Conservation (phyloP, 2,113 vertebrate genomes). For the Petaurus breviceps region DNA sequence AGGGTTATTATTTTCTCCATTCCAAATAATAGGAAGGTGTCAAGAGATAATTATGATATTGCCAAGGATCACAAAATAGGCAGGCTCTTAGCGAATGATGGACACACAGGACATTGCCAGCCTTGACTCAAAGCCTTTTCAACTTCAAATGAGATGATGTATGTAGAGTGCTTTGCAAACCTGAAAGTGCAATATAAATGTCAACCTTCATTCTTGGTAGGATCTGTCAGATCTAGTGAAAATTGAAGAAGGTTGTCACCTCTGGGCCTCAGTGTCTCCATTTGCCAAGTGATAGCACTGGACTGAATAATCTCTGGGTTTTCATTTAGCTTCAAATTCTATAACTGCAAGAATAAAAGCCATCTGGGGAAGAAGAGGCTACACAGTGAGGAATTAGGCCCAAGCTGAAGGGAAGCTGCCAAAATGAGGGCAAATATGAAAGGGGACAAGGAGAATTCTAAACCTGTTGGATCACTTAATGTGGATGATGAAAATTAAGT, state of each 20-base stretch:
- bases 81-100: neutral
- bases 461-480: neutral
- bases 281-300: neutral
- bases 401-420: neutral
- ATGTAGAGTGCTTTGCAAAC: neutral
- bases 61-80: neutral
- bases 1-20: neutral
- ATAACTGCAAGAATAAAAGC: neutral
- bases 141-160: neutral
- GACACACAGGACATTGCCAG: neutral
- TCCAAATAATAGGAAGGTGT: neutral
- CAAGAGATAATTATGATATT: neutral
- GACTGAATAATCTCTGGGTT: neutral
- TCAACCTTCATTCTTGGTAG: neutral
- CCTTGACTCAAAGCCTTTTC: neutral
- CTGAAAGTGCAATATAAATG: neutral
- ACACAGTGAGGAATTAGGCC: neutral
- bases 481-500: constrained; percentile 17
- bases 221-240: neutral
- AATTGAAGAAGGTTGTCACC: neutral
- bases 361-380: neutral
- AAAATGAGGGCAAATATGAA: neutral
- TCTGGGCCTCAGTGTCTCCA: neutral
- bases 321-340: neutral
- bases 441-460: neutral